A percentile compares a stretch with the other conserved stretches of the same genome.
These are phyloP conservation scores for Nymphalis io DNA, from an alignment of 1,140 invertebrate species.

Conservation along the genomic window DNA sequence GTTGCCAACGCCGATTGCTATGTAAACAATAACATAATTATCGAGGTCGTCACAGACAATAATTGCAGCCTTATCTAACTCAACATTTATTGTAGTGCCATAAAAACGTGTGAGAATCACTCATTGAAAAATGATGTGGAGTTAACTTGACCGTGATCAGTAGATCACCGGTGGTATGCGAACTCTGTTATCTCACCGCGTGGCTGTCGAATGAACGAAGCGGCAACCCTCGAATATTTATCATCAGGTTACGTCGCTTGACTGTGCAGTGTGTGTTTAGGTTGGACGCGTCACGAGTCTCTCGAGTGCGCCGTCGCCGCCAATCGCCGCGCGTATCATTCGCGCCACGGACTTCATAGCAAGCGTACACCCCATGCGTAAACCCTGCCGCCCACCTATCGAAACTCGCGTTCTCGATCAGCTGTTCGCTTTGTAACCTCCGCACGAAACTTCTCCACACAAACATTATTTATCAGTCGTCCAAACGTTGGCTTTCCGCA, in stretches of 20 bases:
- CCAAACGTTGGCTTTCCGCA: slow-evolving; percentile 44
- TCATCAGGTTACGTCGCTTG: slow-evolving; percentile 59
- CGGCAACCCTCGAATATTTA: slow-evolving; percentile 72
- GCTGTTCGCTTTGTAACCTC: slow-evolving; percentile 55
- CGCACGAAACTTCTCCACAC: slow-evolving; percentile 21
- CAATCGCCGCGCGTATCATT: slow-evolving; percentile 66
- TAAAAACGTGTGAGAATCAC: slow-evolving; percentile 56
- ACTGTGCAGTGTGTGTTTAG: slow-evolving; percentile 60
- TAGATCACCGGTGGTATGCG: slow-evolving; percentile 51
- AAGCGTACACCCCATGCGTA: slow-evolving; percentile 57
- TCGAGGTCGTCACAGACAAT: slow-evolving; percentile 27
- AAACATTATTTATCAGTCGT: slow-evolving; percentile 35
- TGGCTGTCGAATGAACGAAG: slow-evolving; percentile 62
- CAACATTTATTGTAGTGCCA: slow-evolving; percentile 18
- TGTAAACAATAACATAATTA: slow-evolving; percentile 26
- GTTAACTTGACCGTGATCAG: slow-evolving; percentile 61
- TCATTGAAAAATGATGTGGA: slow-evolving; percentile 50
- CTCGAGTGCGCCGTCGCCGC: slow-evolving; percentile 71
- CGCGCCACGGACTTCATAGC: slow-evolving; percentile 63
- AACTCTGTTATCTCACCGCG: slow-evolving; percentile 64
- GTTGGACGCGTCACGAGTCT: slow-evolving; percentile 58
- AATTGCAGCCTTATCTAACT: slow-evolving; percentile 29
- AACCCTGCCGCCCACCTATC: slow-evolving; percentile 42
- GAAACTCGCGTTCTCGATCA: slow-evolving; percentile 63
- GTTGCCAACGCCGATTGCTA: slow-evolving; percentile 28